A percentile compares a stretch with the other conserved stretches of the same genome.
Conservation (phyloP, 2,113 vertebrate species). For the Oenanthe melanoleuca region DNA sequence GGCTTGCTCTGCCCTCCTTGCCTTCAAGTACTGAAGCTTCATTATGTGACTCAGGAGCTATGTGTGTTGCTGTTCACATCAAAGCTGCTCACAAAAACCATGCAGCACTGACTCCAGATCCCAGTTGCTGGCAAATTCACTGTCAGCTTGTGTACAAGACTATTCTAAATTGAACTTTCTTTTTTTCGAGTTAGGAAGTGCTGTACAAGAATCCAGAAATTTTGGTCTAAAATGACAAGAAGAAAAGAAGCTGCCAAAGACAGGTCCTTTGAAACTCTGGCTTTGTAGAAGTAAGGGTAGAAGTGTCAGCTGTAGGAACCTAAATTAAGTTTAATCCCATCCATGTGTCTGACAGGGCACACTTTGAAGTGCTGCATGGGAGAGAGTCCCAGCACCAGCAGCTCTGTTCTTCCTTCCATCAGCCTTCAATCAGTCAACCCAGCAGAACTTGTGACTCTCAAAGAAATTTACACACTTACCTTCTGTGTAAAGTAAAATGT, state of each 20-base stretch:
- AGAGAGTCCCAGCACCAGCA: neutral
- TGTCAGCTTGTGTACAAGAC: neutral
- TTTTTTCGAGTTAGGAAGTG: neutral
- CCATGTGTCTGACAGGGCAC: neutral
- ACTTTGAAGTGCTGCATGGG: neutral
- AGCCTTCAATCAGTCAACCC: neutral
- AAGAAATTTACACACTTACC: neutral
- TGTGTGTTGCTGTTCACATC: neutral
- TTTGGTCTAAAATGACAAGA: neutral
- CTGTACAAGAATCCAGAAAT: neutral
- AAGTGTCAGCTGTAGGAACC: neutral
- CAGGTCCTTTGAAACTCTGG: neutral
- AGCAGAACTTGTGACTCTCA: rapidly evolving
- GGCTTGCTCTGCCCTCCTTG: conserved; percentile 32
- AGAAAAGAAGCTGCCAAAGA: neutral
- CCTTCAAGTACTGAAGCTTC: conserved; percentile 15
- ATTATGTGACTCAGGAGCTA: conserved; percentile 28
- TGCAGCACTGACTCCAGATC: neutral
- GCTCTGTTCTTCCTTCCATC: neutral
- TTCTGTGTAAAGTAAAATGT: neutral
- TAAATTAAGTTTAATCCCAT: neutral
- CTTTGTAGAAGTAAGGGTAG: neutral
- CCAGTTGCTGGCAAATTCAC: neutral
- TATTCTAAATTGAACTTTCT: neutral
- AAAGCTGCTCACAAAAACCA: conserved; percentile 1